Evolutionary conservation across 2,797 vertebrate genomes (phyloP), one percentile per base, ranked within the genome.

Genomic region (Champsocephalus gunnari): DNA sequence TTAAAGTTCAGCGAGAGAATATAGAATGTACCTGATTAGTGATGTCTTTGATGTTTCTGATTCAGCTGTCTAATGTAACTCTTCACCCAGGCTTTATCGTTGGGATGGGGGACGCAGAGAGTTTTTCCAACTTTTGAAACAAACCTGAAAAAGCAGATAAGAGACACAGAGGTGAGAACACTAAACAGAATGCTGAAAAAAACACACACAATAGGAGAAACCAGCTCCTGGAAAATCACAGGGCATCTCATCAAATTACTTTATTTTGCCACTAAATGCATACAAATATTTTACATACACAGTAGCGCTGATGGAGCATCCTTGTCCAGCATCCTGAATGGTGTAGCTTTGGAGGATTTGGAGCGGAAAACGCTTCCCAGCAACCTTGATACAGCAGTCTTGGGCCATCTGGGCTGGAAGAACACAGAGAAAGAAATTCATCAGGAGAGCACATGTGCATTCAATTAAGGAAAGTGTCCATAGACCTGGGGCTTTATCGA

Each of bases 261-360:
- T 24, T 19, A 4, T 2, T 50, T 44, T 61, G 9, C 8, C 11
- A 8, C 24, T 28, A 2, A 13, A 12, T 9, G 19, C 10, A 38
- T 45, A 3, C 21, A 3, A 0, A 63, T n/a, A 9, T 7, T 32
- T 17, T n/a, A 19, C 91, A 86, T 54, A 93, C 92, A 60, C 61
- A 41, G 91, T 90, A 0, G 91, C 91, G 0, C 59, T 71, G 47
- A 87, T 85, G 0, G 62, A 8, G 0, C 91, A 93, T 5, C 92
- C 91, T 0, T 73, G 43, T 0, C 84, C 88, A 1, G 76, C 83
- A 0, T 83, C 80, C 78, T 88, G 91, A 2, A 89, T 7, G 1
- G 0, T 43, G 77, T 89, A 89, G 71, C 43, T 24, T 0, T 2
- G 1, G 0, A 91, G 0, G 13, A 49, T 3, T 0, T 34, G 12